Base-by-base conservation (phyloP, 2,888 invertebrate genomes). In the Leucoptera coffeella region DNA sequence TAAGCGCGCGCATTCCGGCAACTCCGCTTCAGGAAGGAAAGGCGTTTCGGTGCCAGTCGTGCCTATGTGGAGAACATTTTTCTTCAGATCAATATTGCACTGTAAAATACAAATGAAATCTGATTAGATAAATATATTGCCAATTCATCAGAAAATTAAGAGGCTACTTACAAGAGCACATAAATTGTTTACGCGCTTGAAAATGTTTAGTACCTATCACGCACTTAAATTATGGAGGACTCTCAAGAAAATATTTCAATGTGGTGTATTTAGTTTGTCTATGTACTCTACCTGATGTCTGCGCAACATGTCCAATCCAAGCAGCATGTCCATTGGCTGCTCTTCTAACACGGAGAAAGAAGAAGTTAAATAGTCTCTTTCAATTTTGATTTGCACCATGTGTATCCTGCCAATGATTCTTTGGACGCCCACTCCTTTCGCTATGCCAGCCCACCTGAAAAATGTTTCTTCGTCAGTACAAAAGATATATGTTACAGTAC, bases 251-350 rank as follows among this genome's bases (percentile, higher is more conserved):
- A n/a, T n/a, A n/a, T n/a, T n/a, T n/a, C n/a, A n/a, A n/a, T n/a
- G n/a, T n/a, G n/a, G n/a, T n/a, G n/a, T n/a, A n/a, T n/a, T n/a
- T 78, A 78, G 52, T 90, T n/a, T n/a, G n/a, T n/a, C n/a, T n/a
- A n/a, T n/a, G n/a, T n/a, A n/a, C n/a, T n/a, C n/a, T n/a, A 88
- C 89, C 77, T 94, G 95, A 74, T 97, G 96, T 41, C 96, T 73
- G 61, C 90, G 93, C 1, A 99, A 74, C 94, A 97, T 96, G 48
- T 99, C 97, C 28, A 99, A 73, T 0, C 99, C 99, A 9, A 99
- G 73, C 30, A 99, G 65, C 91, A 99, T 94, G 46, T 99, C 97
- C 93, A 97, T 95, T 1, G 93, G 89, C 53, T 97, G 96, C 41
- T 96, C 88, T 48, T 94, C 91, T 24, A 99, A 74, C 20, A 99